These are phyloP conservation scores for Portevinia maculata DNA, from an alignment of 2,888 invertebrate species.

Conservation along the genomic window DNA sequence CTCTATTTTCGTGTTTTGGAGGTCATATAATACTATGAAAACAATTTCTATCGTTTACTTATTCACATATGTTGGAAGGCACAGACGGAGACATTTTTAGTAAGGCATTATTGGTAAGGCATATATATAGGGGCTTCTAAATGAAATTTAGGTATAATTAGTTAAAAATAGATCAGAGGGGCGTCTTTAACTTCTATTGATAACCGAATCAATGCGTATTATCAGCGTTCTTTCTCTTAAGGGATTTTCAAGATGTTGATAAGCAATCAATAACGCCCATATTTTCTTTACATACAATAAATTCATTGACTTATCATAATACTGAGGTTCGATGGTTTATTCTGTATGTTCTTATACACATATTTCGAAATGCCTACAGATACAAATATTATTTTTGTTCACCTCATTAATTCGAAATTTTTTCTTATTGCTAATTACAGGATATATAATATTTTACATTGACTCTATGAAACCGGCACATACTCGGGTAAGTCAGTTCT, in stretches of 20 bases:
- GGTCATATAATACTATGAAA: too few species aligned
- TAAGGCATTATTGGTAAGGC: too few species aligned
- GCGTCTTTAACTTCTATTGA: slow-evolving; percentile 23
- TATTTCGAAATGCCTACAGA: too few species aligned
- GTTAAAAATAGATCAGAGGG: slow-evolving; percentile 9
- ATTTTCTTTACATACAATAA: background rate
- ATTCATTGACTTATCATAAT: slow-evolving; percentile 2
- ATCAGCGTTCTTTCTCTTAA: background rate
- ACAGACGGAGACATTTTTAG: too few species aligned
- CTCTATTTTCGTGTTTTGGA: too few species aligned
- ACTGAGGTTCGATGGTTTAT: background rate
- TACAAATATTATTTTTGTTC: background rate
- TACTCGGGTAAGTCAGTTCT: slow-evolving; percentile 16
- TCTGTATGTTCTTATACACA: background rate
- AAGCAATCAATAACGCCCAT: slow-evolving; percentile 20
- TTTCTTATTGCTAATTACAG: slow-evolving; percentile 23
- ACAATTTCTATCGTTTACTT: too few species aligned
- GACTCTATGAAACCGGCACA: slow-evolving; percentile 21
- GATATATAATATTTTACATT: slow-evolving; percentile 15
- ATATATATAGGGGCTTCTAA: too few species aligned
- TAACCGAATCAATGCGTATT: background rate
- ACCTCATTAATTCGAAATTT: background rate
- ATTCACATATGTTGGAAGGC: too few species aligned
- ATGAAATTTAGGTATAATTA: background rate
- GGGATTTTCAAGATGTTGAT: slow-evolving; percentile 26